Conservation (phyloP, 2,888 invertebrate species). For the Temnothorax ravouxi region DNA sequence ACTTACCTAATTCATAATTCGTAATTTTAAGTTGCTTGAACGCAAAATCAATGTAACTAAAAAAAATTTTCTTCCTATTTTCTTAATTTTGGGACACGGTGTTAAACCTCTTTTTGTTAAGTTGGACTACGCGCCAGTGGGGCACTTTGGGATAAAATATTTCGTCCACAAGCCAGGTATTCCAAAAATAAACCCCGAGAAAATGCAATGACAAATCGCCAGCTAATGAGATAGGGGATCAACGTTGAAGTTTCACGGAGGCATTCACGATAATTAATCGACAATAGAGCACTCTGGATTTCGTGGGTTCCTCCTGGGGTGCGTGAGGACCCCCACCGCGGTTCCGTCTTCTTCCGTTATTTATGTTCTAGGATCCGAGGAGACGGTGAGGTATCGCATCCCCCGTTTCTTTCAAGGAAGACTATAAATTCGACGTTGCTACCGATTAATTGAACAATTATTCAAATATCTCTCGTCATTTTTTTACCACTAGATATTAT, state of each 20-base stretch:
- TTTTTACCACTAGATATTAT: not conserved
- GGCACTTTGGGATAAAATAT: constrained; percentile 11
- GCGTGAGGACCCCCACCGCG: constrained; percentile 73
- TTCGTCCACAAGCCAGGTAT: constrained; percentile 13
- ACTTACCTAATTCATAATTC: too few relatives aligned
- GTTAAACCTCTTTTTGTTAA: not conserved
- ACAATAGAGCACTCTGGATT: constrained; percentile 75
- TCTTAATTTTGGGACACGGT: not conserved
- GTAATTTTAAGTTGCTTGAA: not conserved
- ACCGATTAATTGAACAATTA: constrained; percentile 74
- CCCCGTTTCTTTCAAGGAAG: constrained; percentile 62
- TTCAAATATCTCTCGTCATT: not conserved
- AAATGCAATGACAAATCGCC: constrained; percentile 66
- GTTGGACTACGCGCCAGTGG: not conserved
- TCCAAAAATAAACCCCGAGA: constrained; percentile 46
- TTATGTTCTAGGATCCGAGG: constrained; percentile 77
- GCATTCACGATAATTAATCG: constrained; percentile 73
- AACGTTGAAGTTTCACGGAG: constrained; percentile 56
- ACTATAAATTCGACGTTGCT: constrained; percentile 70
- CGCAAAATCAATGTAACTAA: not conserved
- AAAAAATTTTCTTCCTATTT: not conserved
- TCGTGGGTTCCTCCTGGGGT: constrained; percentile 72
- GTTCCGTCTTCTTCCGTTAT: constrained; percentile 77
- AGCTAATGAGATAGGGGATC: constrained; percentile 58
- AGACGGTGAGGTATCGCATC: constrained; percentile 77